Evolutionary conservation across 2,888 invertebrate species (phyloP).

Genomic region (Gryllus longicercus): DNA sequence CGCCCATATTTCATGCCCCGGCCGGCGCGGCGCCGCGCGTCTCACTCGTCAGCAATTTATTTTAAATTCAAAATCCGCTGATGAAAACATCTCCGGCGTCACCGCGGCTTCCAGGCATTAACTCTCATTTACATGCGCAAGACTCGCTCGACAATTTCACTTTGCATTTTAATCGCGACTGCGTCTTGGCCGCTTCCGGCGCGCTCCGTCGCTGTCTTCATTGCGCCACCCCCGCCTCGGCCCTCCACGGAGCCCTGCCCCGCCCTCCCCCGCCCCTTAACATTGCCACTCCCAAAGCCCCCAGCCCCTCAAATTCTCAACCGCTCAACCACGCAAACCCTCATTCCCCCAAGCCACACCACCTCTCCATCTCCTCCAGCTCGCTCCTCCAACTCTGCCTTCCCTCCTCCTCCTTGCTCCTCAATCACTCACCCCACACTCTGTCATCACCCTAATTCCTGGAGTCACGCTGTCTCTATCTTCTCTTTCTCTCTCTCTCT

Average conservation of each 20-base stretch:
- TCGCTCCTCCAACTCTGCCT: no score
- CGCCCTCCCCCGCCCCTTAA: background rate
- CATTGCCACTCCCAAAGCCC: no score
- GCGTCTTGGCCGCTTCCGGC: background rate
- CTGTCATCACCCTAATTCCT: no score
- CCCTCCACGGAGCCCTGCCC: background rate
- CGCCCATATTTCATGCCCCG: background rate
- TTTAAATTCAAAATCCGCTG: constrained; percentile 11
- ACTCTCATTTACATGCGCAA: background rate
- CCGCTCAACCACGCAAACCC: no score
- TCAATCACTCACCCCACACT: no score
- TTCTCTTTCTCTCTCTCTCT: no score
- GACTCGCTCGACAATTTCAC: background rate
- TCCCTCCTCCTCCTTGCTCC: no score
- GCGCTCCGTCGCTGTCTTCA: background rate
- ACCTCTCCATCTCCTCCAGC: no score
- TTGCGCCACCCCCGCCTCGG: background rate
- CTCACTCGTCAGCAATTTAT: background rate
- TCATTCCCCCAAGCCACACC: no score
- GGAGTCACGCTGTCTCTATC: no score
- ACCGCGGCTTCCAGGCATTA: background rate
- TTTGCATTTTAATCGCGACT: background rate
- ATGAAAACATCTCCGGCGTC: background rate
- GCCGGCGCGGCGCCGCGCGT: background rate
- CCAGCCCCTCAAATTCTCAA: no score